phyloP scores from a whole-genome alignment of 2,888 invertebrate species.

The Andrena marginata region DNA sequence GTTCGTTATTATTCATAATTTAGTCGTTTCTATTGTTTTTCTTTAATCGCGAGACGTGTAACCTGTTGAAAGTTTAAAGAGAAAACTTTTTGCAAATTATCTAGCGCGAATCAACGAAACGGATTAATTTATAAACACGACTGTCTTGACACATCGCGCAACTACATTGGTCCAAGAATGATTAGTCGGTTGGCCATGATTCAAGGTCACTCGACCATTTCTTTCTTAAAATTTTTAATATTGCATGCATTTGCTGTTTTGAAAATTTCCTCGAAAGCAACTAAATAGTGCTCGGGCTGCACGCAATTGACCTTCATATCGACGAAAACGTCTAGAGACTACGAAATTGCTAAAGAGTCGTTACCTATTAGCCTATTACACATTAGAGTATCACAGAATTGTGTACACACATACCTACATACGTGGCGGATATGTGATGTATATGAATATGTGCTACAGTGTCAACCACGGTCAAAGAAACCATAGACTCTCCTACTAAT shows the following conservation, averaged over 20 bases:
- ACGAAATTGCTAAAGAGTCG: constrained; percentile 30
- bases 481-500: constrained; percentile 15
- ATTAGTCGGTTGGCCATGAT: constrained; percentile 61
- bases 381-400: not conserved
- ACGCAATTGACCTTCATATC: constrained; percentile 69
- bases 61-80: constrained; percentile 2
- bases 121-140: constrained; percentile 58
- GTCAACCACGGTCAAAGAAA: constrained; percentile 36
- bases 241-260: not conserved
- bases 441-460: not conserved
- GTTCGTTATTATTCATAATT: constrained; percentile 44
- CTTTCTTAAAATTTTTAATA: constrained; percentile 27
- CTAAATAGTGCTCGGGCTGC: constrained; percentile 5
- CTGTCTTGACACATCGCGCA: constrained; percentile 75
- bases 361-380: too few relatives aligned
- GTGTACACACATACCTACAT: constrained; percentile 32
- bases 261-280: constrained; percentile 5
- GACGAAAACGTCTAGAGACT: constrained; percentile 70
- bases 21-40: constrained; percentile 1
- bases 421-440: constrained; percentile 36
- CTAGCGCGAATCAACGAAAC: constrained; percentile 18
- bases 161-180: constrained; percentile 66
- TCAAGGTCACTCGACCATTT: constrained; percentile 73
- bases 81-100: constrained; percentile 6
- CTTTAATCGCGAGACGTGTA: not conserved